Evolutionary conservation across 2,797 vertebrate genomes (phyloP), one percentile per base, ranked within the genome.

Genomic region (Babyrousa celebensis): DNA sequence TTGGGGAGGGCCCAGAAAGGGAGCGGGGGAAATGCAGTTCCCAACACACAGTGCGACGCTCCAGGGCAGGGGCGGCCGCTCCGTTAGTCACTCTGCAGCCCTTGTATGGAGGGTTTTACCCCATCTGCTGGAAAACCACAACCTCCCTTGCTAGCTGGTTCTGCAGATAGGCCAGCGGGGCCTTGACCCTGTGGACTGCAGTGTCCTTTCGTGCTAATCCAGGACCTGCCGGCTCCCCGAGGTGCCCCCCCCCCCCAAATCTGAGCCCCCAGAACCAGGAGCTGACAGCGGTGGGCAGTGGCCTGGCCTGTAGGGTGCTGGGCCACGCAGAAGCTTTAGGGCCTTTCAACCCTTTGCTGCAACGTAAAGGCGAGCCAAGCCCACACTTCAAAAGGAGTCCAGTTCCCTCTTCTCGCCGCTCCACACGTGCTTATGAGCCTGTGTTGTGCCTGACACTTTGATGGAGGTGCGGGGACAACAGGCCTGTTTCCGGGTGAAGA

Each of bases 271-370:
- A 4, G 40, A 27, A 29, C 36, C 3, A 10, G n/a, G 25, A 4
- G 17, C 27, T 3, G 7, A 14, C 0, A 1, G 20, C 6, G 5
- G 12, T 0, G 3, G 36, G 3, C 3, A 0, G 29, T 0, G 3
- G 82, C 52, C 7, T 52, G 95, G 36, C 17, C 65, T 21, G 17
- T 21, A 1, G 15, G 2, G 29, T 3, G 12, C 62, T 12, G 36
- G 56, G 56, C 27, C 10, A 12, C 5, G 1, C 2, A 0, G 29
- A 10, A 85, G 52, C 5, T 8, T n/a, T 2, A 54, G 14, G 3
- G 62, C 18, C 70, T 82, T 54, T 29, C 58, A 17, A 3, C 11
- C 25, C 1, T 63, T 60, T 29, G 68, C 58, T 11, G 4, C 7
- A 29, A 32, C 0, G 5, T 23, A 20, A 29, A 58, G 11, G 27